A percentile compares a stretch with the other conserved stretches of the same genome.
These are phyloP conservation scores for Drosophila anceps DNA, from an alignment of 2,888 invertebrate species.

Conservation along the genomic window DNA sequence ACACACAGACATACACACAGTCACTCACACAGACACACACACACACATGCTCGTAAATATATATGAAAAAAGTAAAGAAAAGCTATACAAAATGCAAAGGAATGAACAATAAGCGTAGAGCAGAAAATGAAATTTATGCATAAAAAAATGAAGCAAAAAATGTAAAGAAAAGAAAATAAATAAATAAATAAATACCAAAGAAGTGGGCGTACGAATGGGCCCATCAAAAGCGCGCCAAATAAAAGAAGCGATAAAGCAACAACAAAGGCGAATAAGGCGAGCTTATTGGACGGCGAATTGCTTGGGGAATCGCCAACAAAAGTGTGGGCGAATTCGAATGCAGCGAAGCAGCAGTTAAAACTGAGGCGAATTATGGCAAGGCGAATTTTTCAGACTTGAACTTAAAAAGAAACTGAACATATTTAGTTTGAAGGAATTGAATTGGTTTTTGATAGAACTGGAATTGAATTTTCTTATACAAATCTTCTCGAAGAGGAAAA, in stretches of 20 bases:
- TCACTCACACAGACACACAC: constrained; percentile 22
- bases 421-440: neutral
- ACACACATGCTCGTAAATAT: constrained; percentile 56
- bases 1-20: constrained; percentile 24
- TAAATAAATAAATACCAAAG: constrained; percentile 21
- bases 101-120: constrained; percentile 66
- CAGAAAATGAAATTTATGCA: constrained; percentile 78
- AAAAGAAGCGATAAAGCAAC: constrained; percentile 48
- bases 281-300: constrained; percentile 18
- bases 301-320: constrained; percentile 1
- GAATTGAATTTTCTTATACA: no score
- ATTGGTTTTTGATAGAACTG: neutral
- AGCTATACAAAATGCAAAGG: constrained; percentile 56
- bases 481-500: no score
- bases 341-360: neutral
- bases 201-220: constrained; percentile 59
- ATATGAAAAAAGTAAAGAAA: constrained; percentile 49
- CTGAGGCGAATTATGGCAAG: neutral
- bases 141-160: constrained; percentile 36
- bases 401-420: no score
- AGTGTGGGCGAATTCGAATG: constrained; percentile 8
- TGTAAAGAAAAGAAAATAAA: constrained; percentile 12
- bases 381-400: neutral
- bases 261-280: constrained; percentile 22
- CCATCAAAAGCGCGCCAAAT: constrained; percentile 70